phyloP scores from a whole-genome alignment of 2,797 vertebrate species.

The Serranus cabrilla region DNA sequence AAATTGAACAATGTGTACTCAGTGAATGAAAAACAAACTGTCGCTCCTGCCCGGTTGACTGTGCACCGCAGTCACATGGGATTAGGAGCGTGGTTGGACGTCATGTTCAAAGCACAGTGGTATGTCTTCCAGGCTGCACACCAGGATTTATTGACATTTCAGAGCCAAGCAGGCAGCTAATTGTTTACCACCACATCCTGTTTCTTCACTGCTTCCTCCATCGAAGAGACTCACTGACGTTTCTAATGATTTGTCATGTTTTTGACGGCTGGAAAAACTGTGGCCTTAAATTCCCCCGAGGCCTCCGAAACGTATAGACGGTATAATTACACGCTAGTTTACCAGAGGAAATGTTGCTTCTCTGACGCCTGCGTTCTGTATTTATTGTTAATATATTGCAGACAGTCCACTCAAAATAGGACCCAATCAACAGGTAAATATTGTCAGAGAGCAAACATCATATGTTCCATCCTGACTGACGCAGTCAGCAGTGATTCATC shows the following conservation, averaged over 20 bases:
- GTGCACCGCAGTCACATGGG: background rate
- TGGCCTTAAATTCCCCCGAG: background rate
- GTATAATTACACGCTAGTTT: background rate
- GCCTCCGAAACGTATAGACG: background rate
- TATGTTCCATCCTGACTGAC: too few species aligned
- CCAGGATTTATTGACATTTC: slow-evolving; percentile 80
- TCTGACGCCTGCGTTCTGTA: background rate
- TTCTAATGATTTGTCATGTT: slow-evolving; percentile 17
- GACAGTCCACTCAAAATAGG: background rate
- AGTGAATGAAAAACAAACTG: slow-evolving; percentile 1
- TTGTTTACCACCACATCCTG: slow-evolving; percentile 77
- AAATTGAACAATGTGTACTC: background rate
- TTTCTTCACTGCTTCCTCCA: slow-evolving; percentile 43
- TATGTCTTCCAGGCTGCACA: slow-evolving; percentile 65
- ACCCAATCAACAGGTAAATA: too few species aligned
- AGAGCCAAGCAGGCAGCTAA: slow-evolving; percentile 65
- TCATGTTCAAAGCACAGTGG: slow-evolving; percentile 70
- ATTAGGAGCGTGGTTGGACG: slow-evolving; percentile 38
- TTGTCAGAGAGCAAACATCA: too few species aligned
- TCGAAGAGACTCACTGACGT: slow-evolving; percentile 25
- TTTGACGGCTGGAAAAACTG: background rate
- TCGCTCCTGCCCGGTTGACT: slow-evolving; percentile 10
- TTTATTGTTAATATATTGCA: background rate
- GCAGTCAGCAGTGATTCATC: too few species aligned
- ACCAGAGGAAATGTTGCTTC: background rate